A percentile compares a stretch with the other conserved stretches of the same genome.
Conservation (phyloP, 2,888 invertebrate genomes). For the Apantesis nais region DNA sequence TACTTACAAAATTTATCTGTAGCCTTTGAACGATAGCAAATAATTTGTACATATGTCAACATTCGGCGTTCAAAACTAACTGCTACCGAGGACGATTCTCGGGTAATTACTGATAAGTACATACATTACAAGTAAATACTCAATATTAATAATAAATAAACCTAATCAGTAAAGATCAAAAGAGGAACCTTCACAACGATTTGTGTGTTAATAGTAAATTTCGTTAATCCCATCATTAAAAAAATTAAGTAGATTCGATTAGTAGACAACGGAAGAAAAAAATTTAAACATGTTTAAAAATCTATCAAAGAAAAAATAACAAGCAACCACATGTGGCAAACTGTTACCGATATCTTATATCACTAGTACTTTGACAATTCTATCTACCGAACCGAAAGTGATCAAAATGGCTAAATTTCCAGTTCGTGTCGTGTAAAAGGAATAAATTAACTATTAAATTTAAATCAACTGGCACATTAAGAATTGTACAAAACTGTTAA, state of each 20-base stretch:
- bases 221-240: too few species aligned
- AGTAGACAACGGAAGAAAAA: too few species aligned
- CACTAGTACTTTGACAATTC: background rate
- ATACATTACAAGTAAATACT: background rate
- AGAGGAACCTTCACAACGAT: background rate
- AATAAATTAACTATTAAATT: background rate
- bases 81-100: conserved; percentile 46
- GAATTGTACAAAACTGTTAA: background rate
- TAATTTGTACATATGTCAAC: conserved; percentile 42
- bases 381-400: background rate
- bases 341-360: background rate
- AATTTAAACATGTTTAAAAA: too few species aligned
- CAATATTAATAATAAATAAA: background rate
- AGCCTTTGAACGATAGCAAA: conserved; percentile 50
- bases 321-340: background rate
- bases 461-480: too few species aligned
- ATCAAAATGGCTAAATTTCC: background rate
- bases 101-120: conserved; percentile 20
- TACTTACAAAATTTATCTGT: conserved; percentile 59
- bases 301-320: too few species aligned
- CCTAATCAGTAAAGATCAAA: background rate
- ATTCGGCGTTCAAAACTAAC: conserved; percentile 38
- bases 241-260: too few species aligned
- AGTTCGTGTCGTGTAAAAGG: too few species aligned
- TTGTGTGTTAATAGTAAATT: background rate